phyloP scores from a whole-genome alignment of 1,140 invertebrate genomes.

The Neotoxoptera formosana region DNA sequence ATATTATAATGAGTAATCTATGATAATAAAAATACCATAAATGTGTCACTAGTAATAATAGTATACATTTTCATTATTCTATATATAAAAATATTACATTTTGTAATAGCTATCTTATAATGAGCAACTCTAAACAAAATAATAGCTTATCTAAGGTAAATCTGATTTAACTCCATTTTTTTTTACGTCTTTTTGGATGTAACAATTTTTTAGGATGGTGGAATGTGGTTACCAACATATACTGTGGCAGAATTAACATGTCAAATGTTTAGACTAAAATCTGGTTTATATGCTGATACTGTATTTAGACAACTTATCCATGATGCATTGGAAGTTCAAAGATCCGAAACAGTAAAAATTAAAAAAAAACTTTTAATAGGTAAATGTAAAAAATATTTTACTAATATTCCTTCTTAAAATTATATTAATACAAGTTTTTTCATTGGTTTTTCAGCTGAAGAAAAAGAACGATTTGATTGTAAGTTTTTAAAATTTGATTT shows the following conservation, averaged over 20 bases:
- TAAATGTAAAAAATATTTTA: neutral
- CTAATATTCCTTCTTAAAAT: neutral
- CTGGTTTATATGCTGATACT: neutral
- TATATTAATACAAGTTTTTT: neutral
- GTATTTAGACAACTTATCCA: neutral
- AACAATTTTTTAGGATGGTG: neutral
- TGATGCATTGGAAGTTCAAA: neutral
- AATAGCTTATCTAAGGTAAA: neutral
- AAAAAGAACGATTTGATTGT: neutral
- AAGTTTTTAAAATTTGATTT: neutral
- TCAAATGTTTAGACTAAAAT: slow-evolving; percentile 34
- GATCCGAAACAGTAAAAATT: slow-evolving; percentile 1
- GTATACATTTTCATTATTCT: too few relatives aligned
- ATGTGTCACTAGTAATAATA: too few relatives aligned
- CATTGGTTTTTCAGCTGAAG: neutral
- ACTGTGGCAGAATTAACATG: slow-evolving; percentile 1
- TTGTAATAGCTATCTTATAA: too few relatives aligned
- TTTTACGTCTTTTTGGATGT: neutral
- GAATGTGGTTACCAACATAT: slow-evolving; percentile 44
- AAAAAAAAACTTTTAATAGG: slow-evolving; percentile 2
- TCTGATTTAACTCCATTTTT: neutral
- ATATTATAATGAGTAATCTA: too few relatives aligned
- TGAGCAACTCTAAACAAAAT: too few relatives aligned
- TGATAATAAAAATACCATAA: too few relatives aligned
- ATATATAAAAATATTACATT: too few relatives aligned